Conservation (phyloP, 2,113 vertebrate genomes). For the Prietella phreatophila region DNA sequence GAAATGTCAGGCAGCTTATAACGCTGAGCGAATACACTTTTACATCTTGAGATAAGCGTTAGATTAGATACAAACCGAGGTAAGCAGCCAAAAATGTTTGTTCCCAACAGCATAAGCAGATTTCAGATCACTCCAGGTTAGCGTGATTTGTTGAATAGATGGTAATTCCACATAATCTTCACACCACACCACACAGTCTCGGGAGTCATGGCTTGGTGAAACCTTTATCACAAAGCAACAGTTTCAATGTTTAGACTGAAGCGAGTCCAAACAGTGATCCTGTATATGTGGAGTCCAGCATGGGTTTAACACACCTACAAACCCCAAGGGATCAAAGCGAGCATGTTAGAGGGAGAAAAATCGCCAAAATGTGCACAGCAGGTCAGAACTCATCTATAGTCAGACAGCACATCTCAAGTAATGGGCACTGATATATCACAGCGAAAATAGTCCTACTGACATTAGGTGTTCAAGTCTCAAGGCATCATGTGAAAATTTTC, state of each 20-base stretch:
- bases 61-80: background rate
- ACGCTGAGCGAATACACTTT: background rate
- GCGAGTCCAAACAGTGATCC: background rate
- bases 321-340: background rate
- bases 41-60: slow-evolving; percentile 2
- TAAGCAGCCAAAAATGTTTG: background rate
- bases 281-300: background rate
- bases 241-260: background rate
- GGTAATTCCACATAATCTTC: background rate
- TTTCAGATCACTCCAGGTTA: slow-evolving; percentile 13
- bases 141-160: background rate
- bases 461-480: background rate
- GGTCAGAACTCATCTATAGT: background rate
- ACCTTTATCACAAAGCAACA: background rate
- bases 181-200: background rate
- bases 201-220: background rate
- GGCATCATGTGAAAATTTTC: background rate
- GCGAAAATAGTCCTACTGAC: background rate
- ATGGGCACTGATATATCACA: background rate
- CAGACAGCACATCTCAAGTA: background rate
- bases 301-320: background rate
- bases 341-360: background rate
- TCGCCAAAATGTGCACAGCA: background rate
- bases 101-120: background rate
- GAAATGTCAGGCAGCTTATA: slow-evolving; percentile 18